These are phyloP conservation scores for Teleopsis dalmanni DNA, from an alignment of 1,140 invertebrate genomes.

Conservation along the genomic window DNA sequence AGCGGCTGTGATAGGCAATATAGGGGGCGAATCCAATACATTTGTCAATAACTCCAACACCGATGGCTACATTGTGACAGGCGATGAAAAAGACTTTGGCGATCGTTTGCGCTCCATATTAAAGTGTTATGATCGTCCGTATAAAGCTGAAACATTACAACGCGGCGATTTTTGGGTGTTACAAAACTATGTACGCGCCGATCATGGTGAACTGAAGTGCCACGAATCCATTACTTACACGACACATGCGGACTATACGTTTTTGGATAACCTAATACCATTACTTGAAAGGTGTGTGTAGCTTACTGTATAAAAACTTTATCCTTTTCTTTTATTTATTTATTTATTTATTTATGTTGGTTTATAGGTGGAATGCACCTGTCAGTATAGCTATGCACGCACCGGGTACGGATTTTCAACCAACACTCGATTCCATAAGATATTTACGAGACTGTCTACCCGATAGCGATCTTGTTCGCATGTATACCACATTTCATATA, in stretches of 20 bases:
- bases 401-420: constrained; percentile 60
- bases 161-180: constrained; percentile 84
- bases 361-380: constrained; percentile 56
- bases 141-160: constrained; percentile 58
- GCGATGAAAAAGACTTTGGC: constrained; percentile 39
- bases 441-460: constrained; percentile 60
- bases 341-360: neutral
- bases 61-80: constrained; percentile 32
- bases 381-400: constrained; percentile 70
- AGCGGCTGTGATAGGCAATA: constrained; percentile 27
- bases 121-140: constrained; percentile 58
- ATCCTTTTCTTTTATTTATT: neutral
- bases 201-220: constrained; percentile 55
- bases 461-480: constrained; percentile 56
- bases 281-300: constrained; percentile 58
- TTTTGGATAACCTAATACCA: constrained; percentile 80
- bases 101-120: constrained; percentile 43
- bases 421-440: constrained; percentile 58
- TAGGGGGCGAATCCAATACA: constrained; percentile 14
- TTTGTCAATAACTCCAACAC: constrained; percentile 25
- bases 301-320: neutral
- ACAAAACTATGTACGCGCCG: constrained; percentile 72
- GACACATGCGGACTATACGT: constrained; percentile 85
- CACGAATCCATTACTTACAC: constrained; percentile 85
- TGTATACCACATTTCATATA: constrained; percentile 76